phyloP scores from a whole-genome alignment of 2,888 invertebrate species.

The Apantesis nais region DNA sequence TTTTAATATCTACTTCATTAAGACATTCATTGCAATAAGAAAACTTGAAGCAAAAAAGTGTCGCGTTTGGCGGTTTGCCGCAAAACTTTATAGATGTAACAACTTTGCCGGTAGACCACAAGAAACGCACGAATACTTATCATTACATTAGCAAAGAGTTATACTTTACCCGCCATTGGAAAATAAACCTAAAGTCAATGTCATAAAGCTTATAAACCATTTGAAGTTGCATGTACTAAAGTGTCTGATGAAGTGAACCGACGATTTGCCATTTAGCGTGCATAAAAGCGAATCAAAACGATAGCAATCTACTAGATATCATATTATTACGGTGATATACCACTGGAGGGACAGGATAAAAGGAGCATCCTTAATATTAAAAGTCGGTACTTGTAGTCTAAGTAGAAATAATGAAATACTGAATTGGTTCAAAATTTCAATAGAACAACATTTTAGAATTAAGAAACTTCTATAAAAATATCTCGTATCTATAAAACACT shows the following conservation, averaged over 20 bases:
- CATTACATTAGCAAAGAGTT: constrained; percentile 37
- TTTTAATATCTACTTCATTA: constrained; percentile 28
- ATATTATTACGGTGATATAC: constrained; percentile 69
- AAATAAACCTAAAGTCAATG: constrained; percentile 48
- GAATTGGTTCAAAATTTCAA: not conserved
- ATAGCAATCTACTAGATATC: constrained; percentile 75
- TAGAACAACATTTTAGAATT: not conserved
- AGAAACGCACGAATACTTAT: constrained; percentile 44
- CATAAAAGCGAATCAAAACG: constrained; percentile 73
- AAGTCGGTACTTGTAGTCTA: not conserved
- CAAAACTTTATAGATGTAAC: constrained; percentile 51
- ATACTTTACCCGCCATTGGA: constrained; percentile 22
- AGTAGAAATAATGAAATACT: not conserved
- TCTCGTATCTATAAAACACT: not conserved
- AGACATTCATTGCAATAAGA: constrained; percentile 37
- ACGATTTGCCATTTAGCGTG: constrained; percentile 81
- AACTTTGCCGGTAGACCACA: constrained; percentile 57
- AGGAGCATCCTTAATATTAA: not conserved
- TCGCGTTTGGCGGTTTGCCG: constrained; percentile 53
- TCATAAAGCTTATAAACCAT: constrained; percentile 49
- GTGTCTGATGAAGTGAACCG: constrained; percentile 68
- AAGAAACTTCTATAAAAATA: not conserved
- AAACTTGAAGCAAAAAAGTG: constrained; percentile 43
- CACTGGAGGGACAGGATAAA: constrained; percentile 64
- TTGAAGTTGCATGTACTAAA: constrained; percentile 49